Evolutionary conservation across 2,113 vertebrate species (phyloP).

Genomic region (Siniperca knerii): DNA sequence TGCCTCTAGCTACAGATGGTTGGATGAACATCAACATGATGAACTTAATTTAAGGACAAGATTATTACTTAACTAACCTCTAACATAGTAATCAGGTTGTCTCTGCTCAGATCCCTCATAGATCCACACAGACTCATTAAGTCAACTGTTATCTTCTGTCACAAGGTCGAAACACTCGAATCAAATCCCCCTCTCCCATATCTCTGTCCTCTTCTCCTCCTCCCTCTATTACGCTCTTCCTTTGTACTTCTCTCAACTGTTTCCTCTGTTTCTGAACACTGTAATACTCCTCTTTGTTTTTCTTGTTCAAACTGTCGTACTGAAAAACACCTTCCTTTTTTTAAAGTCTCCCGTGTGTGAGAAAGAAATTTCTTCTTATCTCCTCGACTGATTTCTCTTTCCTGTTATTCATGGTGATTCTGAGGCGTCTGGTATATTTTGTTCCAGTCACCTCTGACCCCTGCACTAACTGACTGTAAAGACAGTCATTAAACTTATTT

Average conservation of each 20-base stretch:
- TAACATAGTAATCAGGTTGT: not conserved
- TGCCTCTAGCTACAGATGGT: not conserved
- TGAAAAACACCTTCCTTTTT: not conserved
- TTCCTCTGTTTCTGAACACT: not conserved
- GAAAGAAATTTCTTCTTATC: not conserved
- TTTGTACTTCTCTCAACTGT: slow-evolving; percentile 29
- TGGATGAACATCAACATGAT: not conserved
- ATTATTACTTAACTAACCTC: not conserved
- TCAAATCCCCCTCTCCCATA: slow-evolving; percentile 11
- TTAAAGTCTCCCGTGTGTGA: not conserved
- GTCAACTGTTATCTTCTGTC: slow-evolving; percentile 47
- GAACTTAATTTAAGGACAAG: not conserved
- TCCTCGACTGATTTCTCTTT: not conserved
- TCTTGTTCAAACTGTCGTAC: not conserved
- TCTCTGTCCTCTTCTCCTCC: not conserved
- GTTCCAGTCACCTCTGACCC: not conserved
- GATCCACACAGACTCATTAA: slow-evolving; percentile 26
- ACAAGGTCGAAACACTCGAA: not conserved
- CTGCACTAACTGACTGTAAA: not conserved
- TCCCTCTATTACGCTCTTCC: slow-evolving; percentile 2
- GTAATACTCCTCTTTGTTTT: not conserved
- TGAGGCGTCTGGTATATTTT: not conserved
- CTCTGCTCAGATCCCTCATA: not conserved
- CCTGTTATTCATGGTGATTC: not conserved
- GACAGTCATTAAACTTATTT: not conserved